Conservation (phyloP, 2,888 invertebrate genomes). For the Ditula angustiorana region DNA sequence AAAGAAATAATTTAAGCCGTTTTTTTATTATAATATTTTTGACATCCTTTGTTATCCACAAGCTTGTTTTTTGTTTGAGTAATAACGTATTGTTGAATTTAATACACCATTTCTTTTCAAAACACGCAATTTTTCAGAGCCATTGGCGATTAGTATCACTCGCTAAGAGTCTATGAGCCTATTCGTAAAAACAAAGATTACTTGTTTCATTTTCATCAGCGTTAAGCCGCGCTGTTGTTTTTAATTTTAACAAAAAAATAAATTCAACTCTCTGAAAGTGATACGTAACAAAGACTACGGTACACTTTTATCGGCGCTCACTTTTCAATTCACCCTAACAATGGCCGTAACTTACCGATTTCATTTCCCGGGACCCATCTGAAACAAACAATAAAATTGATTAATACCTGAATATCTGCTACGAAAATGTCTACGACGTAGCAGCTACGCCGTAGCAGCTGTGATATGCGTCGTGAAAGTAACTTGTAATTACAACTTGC, state of each 20-base stretch:
- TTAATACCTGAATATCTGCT: slow-evolving; percentile 31
- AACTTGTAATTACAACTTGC: no score
- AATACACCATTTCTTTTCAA: no score
- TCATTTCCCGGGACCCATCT: slow-evolving; percentile 34
- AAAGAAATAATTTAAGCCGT: no score
- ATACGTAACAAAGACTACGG: background rate
- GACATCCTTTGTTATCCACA: no score
- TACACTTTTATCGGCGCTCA: background rate
- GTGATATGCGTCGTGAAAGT: no score
- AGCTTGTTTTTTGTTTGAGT: no score
- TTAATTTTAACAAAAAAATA: background rate
- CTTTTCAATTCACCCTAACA: slow-evolving; percentile 10
- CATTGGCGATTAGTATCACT: no score
- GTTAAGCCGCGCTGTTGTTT: background rate
- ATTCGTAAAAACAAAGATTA: background rate
- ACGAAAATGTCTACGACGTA: slow-evolving; percentile 18
- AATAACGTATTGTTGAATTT: no score
- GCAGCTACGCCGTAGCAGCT: background rate
- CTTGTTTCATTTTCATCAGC: background rate
- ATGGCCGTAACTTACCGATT: slow-evolving; percentile 25
- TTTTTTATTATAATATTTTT: no score
- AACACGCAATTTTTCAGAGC: no score
- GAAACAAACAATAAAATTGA: slow-evolving; percentile 33
- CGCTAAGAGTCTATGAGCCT: background rate
- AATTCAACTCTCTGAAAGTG: background rate